These are phyloP conservation scores for Scolopax rusticola DNA, from an alignment of 2,797 vertebrate species.

Conservation along the genomic window DNA sequence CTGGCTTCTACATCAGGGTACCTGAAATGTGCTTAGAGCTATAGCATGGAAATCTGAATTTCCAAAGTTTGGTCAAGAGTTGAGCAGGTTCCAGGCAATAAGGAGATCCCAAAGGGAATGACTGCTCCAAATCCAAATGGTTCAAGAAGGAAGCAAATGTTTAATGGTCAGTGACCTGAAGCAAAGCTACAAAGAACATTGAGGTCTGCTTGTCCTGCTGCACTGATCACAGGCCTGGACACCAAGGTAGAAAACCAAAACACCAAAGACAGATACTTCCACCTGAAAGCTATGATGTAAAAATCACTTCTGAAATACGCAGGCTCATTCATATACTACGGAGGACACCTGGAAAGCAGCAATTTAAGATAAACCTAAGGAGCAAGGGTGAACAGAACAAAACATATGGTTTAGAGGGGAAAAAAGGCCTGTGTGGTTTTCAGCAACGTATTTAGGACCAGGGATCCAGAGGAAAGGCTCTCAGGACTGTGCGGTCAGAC, in stretches of 20 bases:
- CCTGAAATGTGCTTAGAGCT: background rate
- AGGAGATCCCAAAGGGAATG: background rate
- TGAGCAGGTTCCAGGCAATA: background rate
- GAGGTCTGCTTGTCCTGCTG: background rate
- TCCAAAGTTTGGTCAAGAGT: background rate
- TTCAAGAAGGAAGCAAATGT: background rate
- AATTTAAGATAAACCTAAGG: background rate
- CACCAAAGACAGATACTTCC: background rate
- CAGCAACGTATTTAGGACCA: conserved; percentile 47
- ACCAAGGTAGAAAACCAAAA: background rate
- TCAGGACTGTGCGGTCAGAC: conserved; percentile 45
- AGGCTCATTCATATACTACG: background rate
- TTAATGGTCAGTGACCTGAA: background rate
- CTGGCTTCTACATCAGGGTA: background rate
- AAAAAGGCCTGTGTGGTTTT: conserved; percentile 51
- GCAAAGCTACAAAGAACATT: rapidly evolving
- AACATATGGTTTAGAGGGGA: background rate
- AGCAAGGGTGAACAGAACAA: background rate
- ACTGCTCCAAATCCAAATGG: background rate
- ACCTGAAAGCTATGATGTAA: background rate
- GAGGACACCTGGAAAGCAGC: conserved; percentile 34
- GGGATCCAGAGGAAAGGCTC: conserved; percentile 14
- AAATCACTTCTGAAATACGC: background rate
- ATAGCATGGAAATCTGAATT: background rate
- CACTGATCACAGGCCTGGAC: background rate